Evolutionary conservation across 2,888 invertebrate species (phyloP).

Genomic region (Eupithecia pulchellata): DNA sequence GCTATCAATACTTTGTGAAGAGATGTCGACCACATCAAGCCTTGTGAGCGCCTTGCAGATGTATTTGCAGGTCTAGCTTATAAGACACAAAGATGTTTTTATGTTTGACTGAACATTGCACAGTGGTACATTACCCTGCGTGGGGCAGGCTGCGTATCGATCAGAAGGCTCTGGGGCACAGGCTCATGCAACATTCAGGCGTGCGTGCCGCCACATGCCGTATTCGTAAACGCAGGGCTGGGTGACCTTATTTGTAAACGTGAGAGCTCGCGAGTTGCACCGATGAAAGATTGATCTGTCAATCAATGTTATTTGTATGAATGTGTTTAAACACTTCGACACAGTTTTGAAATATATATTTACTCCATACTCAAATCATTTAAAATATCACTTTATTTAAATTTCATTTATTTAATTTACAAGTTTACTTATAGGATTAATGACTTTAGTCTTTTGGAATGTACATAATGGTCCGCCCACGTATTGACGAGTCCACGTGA

Average conservation of each 20-base stretch:
- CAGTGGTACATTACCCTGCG: not conserved
- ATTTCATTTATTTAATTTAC: too few species aligned
- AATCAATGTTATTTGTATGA: too few species aligned
- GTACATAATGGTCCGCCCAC: too few species aligned
- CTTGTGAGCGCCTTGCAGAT: not conserved
- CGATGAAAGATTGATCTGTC: too few species aligned
- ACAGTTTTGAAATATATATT: too few species aligned
- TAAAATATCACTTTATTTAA: too few species aligned
- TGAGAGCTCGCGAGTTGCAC: not conserved
- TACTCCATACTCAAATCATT: too few species aligned
- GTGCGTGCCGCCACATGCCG: not conserved
- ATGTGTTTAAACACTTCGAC: too few species aligned
- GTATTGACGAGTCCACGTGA: too few species aligned
- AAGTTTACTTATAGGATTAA: too few species aligned
- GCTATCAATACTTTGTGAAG: not conserved
- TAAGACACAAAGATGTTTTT: not conserved
- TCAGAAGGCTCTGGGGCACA: conserved; percentile 9
- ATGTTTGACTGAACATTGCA: not conserved
- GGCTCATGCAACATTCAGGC: not conserved
- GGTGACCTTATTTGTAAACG: not conserved
- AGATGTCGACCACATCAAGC: not conserved
- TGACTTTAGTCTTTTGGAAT: too few species aligned
- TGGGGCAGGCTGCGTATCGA: conserved; percentile 14
- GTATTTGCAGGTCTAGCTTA: not conserved
- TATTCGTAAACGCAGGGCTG: not conserved